Conservation (phyloP, 2,113 vertebrate genomes). For the Phoxinus phoxinus region DNA sequence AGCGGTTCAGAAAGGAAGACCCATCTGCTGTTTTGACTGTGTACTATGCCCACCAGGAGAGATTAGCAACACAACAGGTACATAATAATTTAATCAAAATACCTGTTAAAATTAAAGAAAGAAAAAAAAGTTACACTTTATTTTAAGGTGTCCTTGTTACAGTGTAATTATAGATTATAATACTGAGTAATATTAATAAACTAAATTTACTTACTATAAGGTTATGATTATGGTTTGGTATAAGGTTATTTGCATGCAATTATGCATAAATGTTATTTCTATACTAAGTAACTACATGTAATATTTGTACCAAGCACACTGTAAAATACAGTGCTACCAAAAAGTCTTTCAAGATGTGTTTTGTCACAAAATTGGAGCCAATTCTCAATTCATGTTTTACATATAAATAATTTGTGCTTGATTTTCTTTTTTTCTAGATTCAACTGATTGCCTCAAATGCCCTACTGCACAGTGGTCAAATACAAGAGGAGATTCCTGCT, state of each 20-base stretch:
- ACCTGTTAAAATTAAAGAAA: neutral
- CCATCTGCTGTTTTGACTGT: constrained; percentile 68
- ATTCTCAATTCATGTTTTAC: neutral
- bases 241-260: too few relatives aligned
- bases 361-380: neutral
- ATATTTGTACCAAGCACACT: too few relatives aligned
- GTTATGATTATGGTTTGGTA: too few relatives aligned
- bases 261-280: too few relatives aligned
- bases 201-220: too few relatives aligned
- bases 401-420: neutral
- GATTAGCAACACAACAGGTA: constrained; percentile 66
- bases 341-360: neutral
- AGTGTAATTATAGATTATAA: too few relatives aligned
- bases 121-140: too few relatives aligned
- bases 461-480: constrained; percentile 73
- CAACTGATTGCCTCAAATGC: constrained; percentile 72
- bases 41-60: constrained; percentile 65
- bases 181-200: too few relatives aligned
- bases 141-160: too few relatives aligned
- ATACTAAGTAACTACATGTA: too few relatives aligned
- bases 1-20: constrained; percentile 63
- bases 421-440: constrained; percentile 66
- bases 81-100: neutral
- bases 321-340: too few relatives aligned
- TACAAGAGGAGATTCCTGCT: constrained; percentile 68